Evolutionary conservation across 2,113 vertebrate species (phyloP).

Genomic region (Cryptomyrus ogoouensis): DNA sequence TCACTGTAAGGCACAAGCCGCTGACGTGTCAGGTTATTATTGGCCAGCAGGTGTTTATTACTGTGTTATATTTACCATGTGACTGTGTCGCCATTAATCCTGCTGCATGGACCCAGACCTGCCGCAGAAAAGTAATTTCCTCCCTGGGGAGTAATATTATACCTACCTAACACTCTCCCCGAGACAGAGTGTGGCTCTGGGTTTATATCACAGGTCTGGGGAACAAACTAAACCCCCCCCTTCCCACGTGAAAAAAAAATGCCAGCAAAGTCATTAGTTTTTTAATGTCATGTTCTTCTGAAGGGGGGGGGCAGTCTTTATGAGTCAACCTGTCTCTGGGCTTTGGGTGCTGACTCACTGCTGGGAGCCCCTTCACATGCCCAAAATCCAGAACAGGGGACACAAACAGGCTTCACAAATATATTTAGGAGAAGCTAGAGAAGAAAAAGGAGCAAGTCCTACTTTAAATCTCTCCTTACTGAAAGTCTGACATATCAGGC

Average conservation of each 20-base stretch:
- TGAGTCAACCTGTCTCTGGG: not conserved
- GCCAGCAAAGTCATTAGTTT: not conserved
- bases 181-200: not conserved
- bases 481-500: not conserved
- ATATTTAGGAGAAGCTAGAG: not conserved
- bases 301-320: not conserved
- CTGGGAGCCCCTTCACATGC: not conserved
- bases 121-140: not conserved
- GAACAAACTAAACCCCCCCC: not conserved
- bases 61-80: not conserved
- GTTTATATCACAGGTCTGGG: not conserved
- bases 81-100: not conserved
- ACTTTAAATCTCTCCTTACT: not conserved
- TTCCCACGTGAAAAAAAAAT: not conserved
- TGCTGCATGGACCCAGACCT: not conserved
- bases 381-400: not conserved
- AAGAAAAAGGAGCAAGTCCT: not conserved
- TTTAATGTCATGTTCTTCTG: not conserved
- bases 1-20: not conserved
- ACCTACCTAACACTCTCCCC: not conserved
- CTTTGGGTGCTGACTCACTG: not conserved
- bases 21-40: not conserved
- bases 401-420: not conserved
- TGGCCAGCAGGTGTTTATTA: not conserved
- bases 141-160: not conserved